Percentiles rank a stretch among this genome's conserved stretches.
phyloP scores from a whole-genome alignment of 2,888 invertebrate genomes.

The Cremastobaeus sp. region DNA sequence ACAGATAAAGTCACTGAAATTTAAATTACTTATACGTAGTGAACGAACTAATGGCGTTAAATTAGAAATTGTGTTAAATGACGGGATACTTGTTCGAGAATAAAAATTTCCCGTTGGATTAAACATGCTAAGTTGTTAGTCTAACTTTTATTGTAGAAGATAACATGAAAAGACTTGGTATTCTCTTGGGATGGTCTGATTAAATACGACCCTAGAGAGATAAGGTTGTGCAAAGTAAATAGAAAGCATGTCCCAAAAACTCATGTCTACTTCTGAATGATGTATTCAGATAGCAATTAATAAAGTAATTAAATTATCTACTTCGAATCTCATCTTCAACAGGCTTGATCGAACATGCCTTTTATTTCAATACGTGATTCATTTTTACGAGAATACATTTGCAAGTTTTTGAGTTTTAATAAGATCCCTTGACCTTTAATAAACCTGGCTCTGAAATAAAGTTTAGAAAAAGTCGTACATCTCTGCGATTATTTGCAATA shows the following conservation, averaged over 20 bases:
- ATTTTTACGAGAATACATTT: constrained; percentile 3
- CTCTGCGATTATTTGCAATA: not conserved
- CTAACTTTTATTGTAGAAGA: constrained; percentile 26
- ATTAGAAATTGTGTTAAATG: not conserved
- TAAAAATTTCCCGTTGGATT: constrained; percentile 10
- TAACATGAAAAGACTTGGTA: constrained; percentile 20
- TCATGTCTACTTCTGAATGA: constrained; percentile 5
- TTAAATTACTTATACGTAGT: not conserved
- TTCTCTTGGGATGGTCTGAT: constrained; percentile 34
- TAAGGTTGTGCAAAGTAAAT: constrained; percentile 30
- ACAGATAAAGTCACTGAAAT: too few species aligned
- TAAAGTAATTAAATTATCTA: constrained; percentile 16
- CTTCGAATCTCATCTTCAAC: not conserved
- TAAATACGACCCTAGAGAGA: constrained; percentile 36
- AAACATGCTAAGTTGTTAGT: constrained; percentile 26
- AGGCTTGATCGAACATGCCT: not conserved
- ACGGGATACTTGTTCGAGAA: constrained; percentile 12
- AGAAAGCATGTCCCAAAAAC: constrained; percentile 24
- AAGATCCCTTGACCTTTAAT: constrained; percentile 22
- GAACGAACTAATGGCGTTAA: not conserved
- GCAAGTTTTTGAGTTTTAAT: constrained; percentile 9
- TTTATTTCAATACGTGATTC: not conserved
- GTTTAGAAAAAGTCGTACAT: not conserved
- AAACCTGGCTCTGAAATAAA: constrained; percentile 8
- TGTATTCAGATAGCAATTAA: constrained; percentile 15